A percentile compares a stretch with the other conserved stretches of the same genome.
Evolutionary conservation across 2,888 invertebrate species (phyloP).

Genomic region (Laspeyria flexula): DNA sequence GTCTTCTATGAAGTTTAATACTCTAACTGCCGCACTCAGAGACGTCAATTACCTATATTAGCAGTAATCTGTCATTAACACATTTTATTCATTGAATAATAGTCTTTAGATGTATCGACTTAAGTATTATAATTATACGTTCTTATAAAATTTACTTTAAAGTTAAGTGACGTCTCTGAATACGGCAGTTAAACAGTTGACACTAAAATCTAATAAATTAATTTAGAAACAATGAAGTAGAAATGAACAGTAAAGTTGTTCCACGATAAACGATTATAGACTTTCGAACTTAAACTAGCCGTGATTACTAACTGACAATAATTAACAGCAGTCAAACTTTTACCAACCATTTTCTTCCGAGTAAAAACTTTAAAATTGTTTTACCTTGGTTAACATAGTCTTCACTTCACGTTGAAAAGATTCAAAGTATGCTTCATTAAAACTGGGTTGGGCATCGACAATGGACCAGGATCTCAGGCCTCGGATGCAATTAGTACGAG

Average conservation of each 20-base stretch:
- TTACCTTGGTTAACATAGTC: slow-evolving; percentile 62
- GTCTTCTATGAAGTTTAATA: too few relatives aligned
- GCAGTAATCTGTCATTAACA: too few relatives aligned
- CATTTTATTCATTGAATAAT: too few relatives aligned
- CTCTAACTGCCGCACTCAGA: too few relatives aligned
- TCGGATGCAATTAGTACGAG: slow-evolving; percentile 73
- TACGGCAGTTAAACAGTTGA: too few relatives aligned
- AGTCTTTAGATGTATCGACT: too few relatives aligned
- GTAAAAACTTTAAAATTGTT: slow-evolving; percentile 72
- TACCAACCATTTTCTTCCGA: slow-evolving; percentile 61
- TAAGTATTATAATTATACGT: too few relatives aligned
- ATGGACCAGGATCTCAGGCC: slow-evolving; percentile 62
- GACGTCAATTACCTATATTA: too few relatives aligned
- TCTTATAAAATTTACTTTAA: too few relatives aligned
- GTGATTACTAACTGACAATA: slow-evolving; percentile 68
- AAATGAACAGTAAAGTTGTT: slow-evolving; percentile 9
- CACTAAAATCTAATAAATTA: background rate
- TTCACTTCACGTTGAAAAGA: slow-evolving; percentile 64
- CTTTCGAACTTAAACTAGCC: slow-evolving; percentile 41
- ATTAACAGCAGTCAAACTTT: slow-evolving; percentile 70
- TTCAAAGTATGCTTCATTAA: slow-evolving; percentile 79
- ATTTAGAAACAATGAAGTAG: slow-evolving; percentile 12
- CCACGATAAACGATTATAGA: slow-evolving; percentile 41
- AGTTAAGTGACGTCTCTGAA: too few relatives aligned
- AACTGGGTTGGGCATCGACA: slow-evolving; percentile 67